Base-by-base conservation (phyloP, 2,888 invertebrate species). In the Callyntrura guangdongensis region DNA sequence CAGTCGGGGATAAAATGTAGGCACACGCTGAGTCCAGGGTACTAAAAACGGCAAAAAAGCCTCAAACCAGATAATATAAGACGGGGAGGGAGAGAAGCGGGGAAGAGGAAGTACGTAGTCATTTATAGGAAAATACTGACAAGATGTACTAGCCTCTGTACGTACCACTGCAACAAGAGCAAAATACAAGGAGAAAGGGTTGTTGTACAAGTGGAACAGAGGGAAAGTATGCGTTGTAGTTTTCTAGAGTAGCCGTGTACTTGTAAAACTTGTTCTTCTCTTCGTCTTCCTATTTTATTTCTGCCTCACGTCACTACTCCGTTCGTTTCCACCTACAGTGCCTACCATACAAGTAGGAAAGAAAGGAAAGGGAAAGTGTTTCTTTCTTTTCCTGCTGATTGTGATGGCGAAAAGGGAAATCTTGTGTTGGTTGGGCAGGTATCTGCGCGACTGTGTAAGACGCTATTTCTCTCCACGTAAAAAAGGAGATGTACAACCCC, bases 91-190 rank as follows among this genome's bases (percentile, higher is more conserved):
- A 11, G 20, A 22, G 67, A 8, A 45, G 72, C 36, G 17, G 17
- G 17, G 36, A 72, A 47, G 36, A 72, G 72, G 72, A 36, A 72
- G 67, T 36, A 72, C 17, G 9, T 9, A 72, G 72, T 36, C 72
- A 36, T 14, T 45, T 45, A 59, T 17, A 86, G 49, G 77, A 77
- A 86, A 87, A 87, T 69, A 53, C 87, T 81, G 87, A 79, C 87
- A 87, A 87, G 87, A 87, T 87, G 87, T 87, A 87, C 64, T 87
- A 36, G 36, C 36, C 36, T 36, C 36, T 36, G 36, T 36, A 36
- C 36, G 36, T 36, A 69, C 87, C 45, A 22, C 56, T 45, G 25
- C 81, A 36, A 56, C 81, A 36, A 81, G 27, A 59, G 81, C 74
- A 81, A 59, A n/a, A 59, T 59, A 81, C 11, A 77, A 22, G 27